These are phyloP conservation scores for Tetragnatha montana DNA, from an alignment of 2,888 invertebrate species.

Conservation along the genomic window DNA sequence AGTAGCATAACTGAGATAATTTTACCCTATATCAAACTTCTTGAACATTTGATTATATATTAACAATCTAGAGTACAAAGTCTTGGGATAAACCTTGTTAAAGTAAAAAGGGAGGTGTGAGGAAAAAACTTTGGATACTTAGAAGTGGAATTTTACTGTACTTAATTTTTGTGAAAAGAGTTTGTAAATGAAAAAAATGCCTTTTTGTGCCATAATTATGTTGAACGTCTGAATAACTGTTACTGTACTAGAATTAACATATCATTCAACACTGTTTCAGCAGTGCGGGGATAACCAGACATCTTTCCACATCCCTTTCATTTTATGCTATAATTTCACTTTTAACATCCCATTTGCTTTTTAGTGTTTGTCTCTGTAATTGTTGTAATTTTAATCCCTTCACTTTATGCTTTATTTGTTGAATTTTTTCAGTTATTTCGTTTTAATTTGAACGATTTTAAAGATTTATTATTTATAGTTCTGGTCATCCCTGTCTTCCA, in stretches of 20 bases:
- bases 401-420: background rate
- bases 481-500: slow-evolving; percentile 66
- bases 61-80: too few species aligned
- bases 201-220: slow-evolving; percentile 69
- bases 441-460: background rate
- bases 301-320: background rate
- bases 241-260: slow-evolving; percentile 69
- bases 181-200: slow-evolving; percentile 58
- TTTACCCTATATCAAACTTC: too few species aligned
- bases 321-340: background rate
- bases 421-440: slow-evolving; percentile 8
- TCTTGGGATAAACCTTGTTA: too few species aligned
- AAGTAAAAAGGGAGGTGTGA: too few species aligned
- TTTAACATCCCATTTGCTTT: background rate
- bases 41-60: too few species aligned
- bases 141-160: background rate
- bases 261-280: slow-evolving; percentile 67
- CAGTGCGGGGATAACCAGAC: slow-evolving; percentile 66
- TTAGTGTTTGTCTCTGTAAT: background rate
- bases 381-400: background rate
- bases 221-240: slow-evolving; percentile 58
- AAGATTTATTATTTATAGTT: background rate
- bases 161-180: slow-evolving; percentile 19
- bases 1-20: too few species aligned
- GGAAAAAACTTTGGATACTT: too few species aligned